These are phyloP conservation scores for Chloromyia formosa DNA, from an alignment of 2,888 invertebrate species.

Conservation along the genomic window DNA sequence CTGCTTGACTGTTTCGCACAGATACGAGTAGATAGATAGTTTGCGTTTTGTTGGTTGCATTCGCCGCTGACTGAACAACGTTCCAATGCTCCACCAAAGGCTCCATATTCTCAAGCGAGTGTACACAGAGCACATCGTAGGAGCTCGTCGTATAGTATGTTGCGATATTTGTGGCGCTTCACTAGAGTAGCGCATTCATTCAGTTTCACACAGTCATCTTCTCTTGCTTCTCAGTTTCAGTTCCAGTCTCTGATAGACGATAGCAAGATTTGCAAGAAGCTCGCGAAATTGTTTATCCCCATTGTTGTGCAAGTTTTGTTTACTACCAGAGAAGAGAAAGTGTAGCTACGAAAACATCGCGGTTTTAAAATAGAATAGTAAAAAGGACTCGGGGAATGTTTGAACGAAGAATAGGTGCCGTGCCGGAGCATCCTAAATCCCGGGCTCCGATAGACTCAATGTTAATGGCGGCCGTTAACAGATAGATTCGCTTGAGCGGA, in stretches of 20 bases:
- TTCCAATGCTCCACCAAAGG: conserved; percentile 17
- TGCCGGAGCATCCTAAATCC: too few species aligned
- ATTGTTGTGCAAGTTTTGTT: too few species aligned
- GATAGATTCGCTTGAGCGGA: too few species aligned
- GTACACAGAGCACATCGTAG: not conserved
- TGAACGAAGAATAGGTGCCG: too few species aligned
- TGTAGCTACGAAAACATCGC: too few species aligned
- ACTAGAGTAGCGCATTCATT: conserved; percentile 39
- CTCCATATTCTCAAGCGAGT: not conserved
- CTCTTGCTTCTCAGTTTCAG: conserved; percentile 14
- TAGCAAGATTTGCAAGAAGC: conserved; percentile 10
- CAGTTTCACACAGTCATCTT: conserved; percentile 28
- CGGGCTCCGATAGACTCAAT: too few species aligned
- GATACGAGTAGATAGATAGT: conserved; percentile 14
- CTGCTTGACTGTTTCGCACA: not conserved
- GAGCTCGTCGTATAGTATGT: conserved; percentile 10
- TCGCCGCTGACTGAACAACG: not conserved
- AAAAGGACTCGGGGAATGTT: too few species aligned
- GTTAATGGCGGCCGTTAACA: too few species aligned
- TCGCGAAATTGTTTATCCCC: not conserved
- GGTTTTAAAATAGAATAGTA: too few species aligned
- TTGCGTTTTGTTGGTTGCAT: not conserved
- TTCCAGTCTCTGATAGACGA: conserved; percentile 36
- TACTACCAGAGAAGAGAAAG: too few species aligned
- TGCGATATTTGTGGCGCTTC: conserved; percentile 27